Base-by-base conservation (phyloP, 2,888 invertebrate genomes). In the Blastobasis adustella region DNA sequence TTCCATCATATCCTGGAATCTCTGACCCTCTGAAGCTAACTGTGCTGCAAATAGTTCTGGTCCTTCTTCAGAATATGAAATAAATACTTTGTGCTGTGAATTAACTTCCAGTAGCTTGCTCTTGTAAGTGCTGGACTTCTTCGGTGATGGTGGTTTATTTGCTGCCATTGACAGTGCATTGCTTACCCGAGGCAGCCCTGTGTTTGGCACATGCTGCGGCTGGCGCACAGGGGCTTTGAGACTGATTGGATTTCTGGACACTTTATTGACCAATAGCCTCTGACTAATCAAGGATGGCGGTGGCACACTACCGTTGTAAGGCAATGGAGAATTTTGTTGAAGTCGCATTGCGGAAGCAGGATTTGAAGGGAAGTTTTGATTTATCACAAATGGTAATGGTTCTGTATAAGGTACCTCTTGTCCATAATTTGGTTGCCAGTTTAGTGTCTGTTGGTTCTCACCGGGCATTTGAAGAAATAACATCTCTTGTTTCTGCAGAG, bases 31-130 rank as follows among this genome's bases (percentile, higher is more conserved):
- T 47, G 89, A 85, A 62, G 90, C 89, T 37, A 95, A 73, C 65
- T 95, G 95, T 5, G 95, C 91, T 38, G 93, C 93, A 81, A 96
- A 96, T 51, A 93, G 82, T 57, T 92, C 91, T 5, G 95, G 95
- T 0, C 95, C 95, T 67, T 96, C 95, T 63, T 94, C 94, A 10
- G 95, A 93, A 73, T 90, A 93, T 23, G 95, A 94, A 1, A 95
- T 91, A 69, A 90, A 92, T 0, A 94, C 93, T 61, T 91, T 90
- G 63, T 95, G 92, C 57, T 89, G 89, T 0, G 90, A 89, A 49
- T 82, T 79, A 0, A 73, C 67, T 69, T 89, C 89, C 9, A 89
- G 62, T 6, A 82, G 61, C 57, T 79, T 76, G 53, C 90, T 89
- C 63, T 91, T 91, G 58, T 90, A 92, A 4, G 90, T 90, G 9